These are phyloP conservation scores for Bubo blakistoni DNA, from an alignment of 2,113 vertebrate genomes.

Conservation along the genomic window DNA sequence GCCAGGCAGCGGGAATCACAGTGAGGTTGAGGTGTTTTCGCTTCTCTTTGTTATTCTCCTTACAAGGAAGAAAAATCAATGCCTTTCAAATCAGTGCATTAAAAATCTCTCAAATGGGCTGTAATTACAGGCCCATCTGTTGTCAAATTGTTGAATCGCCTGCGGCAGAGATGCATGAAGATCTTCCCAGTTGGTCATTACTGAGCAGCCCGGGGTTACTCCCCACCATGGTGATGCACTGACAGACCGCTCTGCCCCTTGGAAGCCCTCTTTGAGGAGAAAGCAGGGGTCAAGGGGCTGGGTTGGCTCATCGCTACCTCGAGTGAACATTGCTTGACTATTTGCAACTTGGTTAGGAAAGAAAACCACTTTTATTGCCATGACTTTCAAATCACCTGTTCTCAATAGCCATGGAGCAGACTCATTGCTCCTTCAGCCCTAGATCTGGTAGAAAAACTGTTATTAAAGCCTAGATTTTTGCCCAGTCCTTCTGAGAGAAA, in stretches of 20 bases:
- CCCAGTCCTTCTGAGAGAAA: neutral
- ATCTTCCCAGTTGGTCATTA: neutral
- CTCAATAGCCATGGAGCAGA: neutral
- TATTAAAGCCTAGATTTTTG: neutral
- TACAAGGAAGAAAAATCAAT: neutral
- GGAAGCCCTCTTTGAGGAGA: neutral
- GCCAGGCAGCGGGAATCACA: neutral
- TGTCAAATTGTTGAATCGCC: neutral
- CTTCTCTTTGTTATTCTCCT: neutral
- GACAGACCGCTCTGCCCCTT: neutral
- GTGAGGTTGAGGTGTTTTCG: neutral
- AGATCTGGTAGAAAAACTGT: neutral
- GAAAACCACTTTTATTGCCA: neutral
- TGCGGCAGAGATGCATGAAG: neutral
- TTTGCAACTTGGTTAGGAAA: neutral
- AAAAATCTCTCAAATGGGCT: neutral
- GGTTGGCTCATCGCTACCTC: neutral
- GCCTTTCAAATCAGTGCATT: neutral
- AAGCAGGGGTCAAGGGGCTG: neutral
- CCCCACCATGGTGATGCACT: neutral
- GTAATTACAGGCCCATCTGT: constrained; percentile 42
- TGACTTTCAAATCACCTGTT: neutral
- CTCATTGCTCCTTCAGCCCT: neutral
- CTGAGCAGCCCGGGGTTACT: neutral
- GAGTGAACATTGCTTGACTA: neutral